Evolutionary conservation across 2,797 vertebrate genomes (phyloP).

Genomic region (Neomorphus geoffroyi): DNA sequence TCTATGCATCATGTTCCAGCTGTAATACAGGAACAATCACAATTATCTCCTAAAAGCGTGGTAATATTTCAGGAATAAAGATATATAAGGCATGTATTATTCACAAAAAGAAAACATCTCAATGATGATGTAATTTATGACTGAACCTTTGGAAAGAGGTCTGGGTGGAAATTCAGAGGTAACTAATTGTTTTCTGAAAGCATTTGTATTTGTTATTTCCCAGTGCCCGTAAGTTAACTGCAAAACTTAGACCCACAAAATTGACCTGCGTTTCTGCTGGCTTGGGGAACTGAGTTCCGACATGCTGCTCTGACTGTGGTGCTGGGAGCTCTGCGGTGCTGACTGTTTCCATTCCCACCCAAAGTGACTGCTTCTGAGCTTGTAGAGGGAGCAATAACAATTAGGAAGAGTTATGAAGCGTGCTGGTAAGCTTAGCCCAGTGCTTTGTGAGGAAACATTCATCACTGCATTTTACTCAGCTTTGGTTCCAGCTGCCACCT

Average conservation of each 20-base stretch:
- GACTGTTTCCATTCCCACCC: not conserved
- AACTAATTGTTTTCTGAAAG: not conserved
- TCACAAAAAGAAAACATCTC: not conserved
- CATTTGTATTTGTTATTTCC: not conserved
- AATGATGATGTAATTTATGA: not conserved
- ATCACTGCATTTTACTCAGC: not conserved
- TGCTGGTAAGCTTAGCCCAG: not conserved
- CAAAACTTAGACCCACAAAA: not conserved
- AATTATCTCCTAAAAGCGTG: not conserved
- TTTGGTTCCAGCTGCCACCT: not conserved
- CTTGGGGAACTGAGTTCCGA: not conserved
- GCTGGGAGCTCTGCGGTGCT: not conserved
- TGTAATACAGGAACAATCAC: constrained; percentile 13
- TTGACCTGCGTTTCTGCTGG: not conserved
- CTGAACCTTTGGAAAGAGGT: not conserved
- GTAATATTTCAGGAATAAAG: not conserved
- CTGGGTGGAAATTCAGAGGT: not conserved
- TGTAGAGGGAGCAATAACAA: not conserved
- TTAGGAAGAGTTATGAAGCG: not conserved
- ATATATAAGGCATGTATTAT: not conserved
- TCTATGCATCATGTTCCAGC: constrained; percentile 41
- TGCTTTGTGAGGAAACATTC: not conserved
- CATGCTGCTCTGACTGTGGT: not conserved
- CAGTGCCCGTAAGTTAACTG: not conserved
- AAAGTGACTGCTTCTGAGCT: not conserved